Conservation (phyloP, 2,888 invertebrate species). For the Peribatodes rhomboidaria region DNA sequence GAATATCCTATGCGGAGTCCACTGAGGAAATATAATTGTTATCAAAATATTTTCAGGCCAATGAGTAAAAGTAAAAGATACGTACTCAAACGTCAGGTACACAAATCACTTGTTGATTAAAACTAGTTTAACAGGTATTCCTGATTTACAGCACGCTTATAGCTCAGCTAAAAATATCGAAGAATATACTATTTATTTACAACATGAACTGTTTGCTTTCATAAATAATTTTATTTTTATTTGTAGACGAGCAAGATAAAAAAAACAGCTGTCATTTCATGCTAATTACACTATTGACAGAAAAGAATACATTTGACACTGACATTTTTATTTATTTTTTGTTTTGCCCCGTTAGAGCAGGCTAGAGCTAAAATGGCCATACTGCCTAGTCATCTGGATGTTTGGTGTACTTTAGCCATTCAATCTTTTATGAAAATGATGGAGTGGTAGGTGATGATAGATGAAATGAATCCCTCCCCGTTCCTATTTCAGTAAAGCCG, state of each 20-base stretch:
- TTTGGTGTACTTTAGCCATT: too few species aligned
- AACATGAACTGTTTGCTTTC: conserved; percentile 18
- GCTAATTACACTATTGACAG: neutral
- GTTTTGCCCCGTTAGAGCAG: neutral
- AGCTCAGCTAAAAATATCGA: neutral
- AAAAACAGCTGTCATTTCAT: conserved; percentile 42
- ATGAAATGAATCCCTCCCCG: too few species aligned
- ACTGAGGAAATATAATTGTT: conserved; percentile 18
- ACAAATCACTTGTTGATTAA: conserved; percentile 47
- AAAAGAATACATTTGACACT: conserved; percentile 2
- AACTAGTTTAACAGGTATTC: conserved; percentile 31
- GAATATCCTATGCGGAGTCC: neutral
- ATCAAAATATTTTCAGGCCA: conserved; percentile 54
- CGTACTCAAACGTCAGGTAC: conserved; percentile 66
- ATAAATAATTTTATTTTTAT: conserved; percentile 20
- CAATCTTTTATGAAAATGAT: too few species aligned
- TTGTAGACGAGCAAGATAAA: conserved; percentile 37
- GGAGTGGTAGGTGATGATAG: too few species aligned
- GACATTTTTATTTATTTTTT: neutral
- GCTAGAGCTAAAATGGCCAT: too few species aligned
- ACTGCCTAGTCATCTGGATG: too few species aligned
- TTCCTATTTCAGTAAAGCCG: too few species aligned
- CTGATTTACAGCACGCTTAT: conserved; percentile 17
- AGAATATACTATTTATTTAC: conserved; percentile 16
- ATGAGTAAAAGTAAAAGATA: conserved; percentile 72